Percentiles rank a stretch among this genome's conserved stretches.
Conservation (phyloP, 2,113 vertebrate genomes). For the Lanius ludovicianus region DNA sequence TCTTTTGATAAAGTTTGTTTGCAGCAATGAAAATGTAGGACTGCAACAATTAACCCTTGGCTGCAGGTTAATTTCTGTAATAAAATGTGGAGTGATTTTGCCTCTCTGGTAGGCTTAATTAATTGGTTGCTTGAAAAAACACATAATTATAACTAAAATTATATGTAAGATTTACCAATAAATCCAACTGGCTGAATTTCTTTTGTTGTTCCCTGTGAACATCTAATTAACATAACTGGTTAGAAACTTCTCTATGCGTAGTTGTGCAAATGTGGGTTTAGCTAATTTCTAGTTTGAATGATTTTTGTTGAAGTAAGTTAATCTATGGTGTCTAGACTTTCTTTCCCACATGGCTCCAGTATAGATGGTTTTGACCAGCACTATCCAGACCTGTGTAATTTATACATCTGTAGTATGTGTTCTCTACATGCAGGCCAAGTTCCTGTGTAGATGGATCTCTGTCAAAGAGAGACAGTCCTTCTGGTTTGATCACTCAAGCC, state of each 20-base stretch:
- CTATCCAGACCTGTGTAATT: constrained; percentile 60
- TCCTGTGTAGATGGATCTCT: constrained; percentile 8
- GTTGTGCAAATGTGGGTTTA: neutral
- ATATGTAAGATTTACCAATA: neutral
- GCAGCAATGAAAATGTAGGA: neutral
- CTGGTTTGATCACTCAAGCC: constrained; percentile 19
- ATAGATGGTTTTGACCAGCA: constrained; percentile 43
- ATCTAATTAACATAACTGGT: neutral
- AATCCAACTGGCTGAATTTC: neutral
- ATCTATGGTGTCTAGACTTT: constrained; percentile 65
- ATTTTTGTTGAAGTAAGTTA: constrained; percentile 25
- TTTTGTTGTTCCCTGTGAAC: neutral
- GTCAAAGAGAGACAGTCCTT: constrained; percentile 56
- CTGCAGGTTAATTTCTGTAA: neutral
- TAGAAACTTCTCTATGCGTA: neutral
- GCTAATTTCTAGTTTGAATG: constrained; percentile 21
- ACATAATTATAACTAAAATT: neutral
- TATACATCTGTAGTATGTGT: constrained; percentile 68
- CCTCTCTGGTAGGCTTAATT: neutral
- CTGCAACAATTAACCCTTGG: neutral
- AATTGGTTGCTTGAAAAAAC: neutral
- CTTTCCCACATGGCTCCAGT: constrained; percentile 54
- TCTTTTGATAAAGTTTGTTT: neutral
- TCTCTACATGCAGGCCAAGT: constrained; percentile 66
- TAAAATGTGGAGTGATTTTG: neutral